Conservation (phyloP, 2,113 vertebrate genomes). For the Myrmecophaga tridactyla region DNA sequence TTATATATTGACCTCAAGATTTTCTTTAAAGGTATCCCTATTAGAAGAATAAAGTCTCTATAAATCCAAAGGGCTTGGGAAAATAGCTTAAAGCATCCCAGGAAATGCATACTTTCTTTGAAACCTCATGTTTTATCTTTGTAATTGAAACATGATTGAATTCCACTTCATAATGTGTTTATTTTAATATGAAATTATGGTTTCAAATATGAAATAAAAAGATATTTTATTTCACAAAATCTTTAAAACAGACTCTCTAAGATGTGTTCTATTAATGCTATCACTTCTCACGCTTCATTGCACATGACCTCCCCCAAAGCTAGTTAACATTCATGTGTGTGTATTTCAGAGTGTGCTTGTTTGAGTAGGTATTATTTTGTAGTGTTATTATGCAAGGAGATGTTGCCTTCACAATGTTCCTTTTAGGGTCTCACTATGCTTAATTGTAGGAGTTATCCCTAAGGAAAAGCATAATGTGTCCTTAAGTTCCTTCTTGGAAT, state of each 20-base stretch:
- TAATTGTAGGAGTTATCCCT: neutral
- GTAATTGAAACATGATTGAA: neutral
- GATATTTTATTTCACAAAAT: neutral
- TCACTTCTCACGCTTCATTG: neutral
- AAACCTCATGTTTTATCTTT: neutral
- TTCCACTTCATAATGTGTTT: neutral
- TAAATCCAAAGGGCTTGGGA: neutral
- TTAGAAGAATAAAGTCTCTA: neutral
- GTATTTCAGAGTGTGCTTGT: neutral
- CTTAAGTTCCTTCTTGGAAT: neutral
- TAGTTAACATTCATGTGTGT: neutral
- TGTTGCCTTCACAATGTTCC: neutral
- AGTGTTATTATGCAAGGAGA: neutral
- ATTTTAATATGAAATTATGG: neutral
- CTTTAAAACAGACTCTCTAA: neutral
- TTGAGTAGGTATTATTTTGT: neutral
- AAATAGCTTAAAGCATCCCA: neutral
- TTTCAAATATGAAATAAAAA: conserved; percentile 28
- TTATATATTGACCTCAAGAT: neutral
- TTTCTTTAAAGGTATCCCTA: neutral
- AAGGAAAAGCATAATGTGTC: neutral
- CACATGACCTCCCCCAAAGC: neutral
- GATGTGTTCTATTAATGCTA: neutral
- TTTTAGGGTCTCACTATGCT: neutral
- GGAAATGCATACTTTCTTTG: neutral